phyloP scores from a whole-genome alignment of 2,797 vertebrate species.

The Channa striata region DNA sequence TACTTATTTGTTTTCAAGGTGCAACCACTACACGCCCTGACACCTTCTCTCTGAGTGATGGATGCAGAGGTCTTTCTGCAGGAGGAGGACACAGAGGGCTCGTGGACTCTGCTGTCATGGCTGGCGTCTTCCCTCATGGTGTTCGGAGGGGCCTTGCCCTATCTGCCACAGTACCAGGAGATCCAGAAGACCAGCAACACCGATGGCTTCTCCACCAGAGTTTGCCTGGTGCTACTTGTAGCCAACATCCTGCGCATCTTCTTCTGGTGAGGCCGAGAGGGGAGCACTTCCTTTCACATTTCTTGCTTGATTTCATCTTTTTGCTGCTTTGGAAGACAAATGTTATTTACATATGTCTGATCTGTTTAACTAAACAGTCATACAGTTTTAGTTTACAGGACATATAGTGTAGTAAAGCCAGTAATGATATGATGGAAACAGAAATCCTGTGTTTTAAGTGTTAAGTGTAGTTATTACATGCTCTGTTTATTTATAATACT shows the following conservation, averaged over 20 bases:
- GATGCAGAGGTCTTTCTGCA: conserved; percentile 71
- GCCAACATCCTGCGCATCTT: conserved; percentile 89
- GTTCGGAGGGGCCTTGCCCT: conserved; percentile 85
- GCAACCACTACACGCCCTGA: not conserved
- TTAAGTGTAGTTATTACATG: not conserved
- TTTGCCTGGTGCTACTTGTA: conserved; percentile 87
- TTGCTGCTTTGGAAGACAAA: not conserved
- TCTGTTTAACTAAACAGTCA: too few species aligned
- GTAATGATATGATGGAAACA: not conserved
- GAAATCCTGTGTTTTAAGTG: not conserved
- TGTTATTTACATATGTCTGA: not conserved
- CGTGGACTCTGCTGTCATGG: conserved; percentile 81
- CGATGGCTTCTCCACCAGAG: conserved; percentile 87
- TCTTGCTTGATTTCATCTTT: not conserved
- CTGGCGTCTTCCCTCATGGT: conserved; percentile 86
- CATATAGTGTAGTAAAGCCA: conserved; percentile 6
- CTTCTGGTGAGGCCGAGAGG: conserved; percentile 84
- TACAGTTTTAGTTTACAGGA: not conserved
- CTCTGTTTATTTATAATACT: not conserved
- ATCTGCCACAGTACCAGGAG: conserved; percentile 88
- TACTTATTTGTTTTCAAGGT: conserved; percentile 5
- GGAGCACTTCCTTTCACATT: not conserved
- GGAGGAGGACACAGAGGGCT: conserved; percentile 70
- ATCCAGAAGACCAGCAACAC: conserved; percentile 82
- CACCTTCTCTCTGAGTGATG: conserved; percentile 60